A percentile compares a stretch with the other conserved stretches of the same genome.
Conservation (phyloP, 2,797 vertebrate species). For the Alfaro cultratus region DNA sequence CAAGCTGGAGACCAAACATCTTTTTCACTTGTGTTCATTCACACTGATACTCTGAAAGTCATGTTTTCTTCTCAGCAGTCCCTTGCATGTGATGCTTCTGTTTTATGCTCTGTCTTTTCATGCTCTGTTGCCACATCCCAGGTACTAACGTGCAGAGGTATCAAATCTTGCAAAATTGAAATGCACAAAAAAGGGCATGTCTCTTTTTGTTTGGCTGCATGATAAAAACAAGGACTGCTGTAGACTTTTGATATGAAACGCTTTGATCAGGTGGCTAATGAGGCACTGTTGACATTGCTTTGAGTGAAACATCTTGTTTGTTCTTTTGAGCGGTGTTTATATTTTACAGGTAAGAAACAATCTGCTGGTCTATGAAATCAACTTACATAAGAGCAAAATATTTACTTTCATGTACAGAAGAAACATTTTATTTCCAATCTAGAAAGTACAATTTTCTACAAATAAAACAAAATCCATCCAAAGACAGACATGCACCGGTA, state of each 20-base stretch:
- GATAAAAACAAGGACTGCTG: constrained; percentile 43
- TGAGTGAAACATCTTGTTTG: constrained; percentile 47
- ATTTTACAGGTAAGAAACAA: constrained; percentile 37
- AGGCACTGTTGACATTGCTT: constrained; percentile 56
- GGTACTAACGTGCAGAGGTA: constrained; percentile 43
- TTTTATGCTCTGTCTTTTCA: constrained; percentile 43
- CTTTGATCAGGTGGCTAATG: constrained; percentile 71
- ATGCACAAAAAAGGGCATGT: constrained; percentile 52
- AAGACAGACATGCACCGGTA: constrained; percentile 42
- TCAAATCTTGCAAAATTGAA: constrained; percentile 52
- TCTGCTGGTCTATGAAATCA: constrained; percentile 34
- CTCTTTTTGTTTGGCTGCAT: constrained; percentile 53
- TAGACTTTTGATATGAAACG: constrained; percentile 45
- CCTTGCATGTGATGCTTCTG: constrained; percentile 42
- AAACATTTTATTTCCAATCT: constrained; percentile 17
- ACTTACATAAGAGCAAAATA: constrained; percentile 12
- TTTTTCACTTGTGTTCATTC: constrained; percentile 36
- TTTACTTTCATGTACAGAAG: constrained; percentile 45
- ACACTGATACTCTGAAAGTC: constrained; percentile 38
- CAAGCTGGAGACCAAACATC: constrained; percentile 29
- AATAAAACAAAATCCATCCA: constrained; percentile 14
- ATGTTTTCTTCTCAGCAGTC: constrained; percentile 34
- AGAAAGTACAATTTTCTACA: constrained; percentile 4
- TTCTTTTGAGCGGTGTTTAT: constrained; percentile 51
- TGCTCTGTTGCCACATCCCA: constrained; percentile 35